phyloP scores from a whole-genome alignment of 2,797 vertebrate species.

The Alfaro cultratus region DNA sequence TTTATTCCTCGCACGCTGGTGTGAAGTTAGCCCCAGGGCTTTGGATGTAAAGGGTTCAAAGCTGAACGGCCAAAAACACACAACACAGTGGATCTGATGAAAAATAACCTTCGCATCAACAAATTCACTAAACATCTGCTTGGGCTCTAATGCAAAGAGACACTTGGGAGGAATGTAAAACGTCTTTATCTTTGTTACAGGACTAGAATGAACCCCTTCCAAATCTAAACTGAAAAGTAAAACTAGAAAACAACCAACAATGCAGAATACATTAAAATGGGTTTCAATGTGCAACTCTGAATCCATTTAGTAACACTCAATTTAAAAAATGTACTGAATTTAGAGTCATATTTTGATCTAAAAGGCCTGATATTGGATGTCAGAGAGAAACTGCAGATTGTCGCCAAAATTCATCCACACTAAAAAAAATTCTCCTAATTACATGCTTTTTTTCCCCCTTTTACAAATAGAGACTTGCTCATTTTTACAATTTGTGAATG shows the following conservation, averaged over 20 bases:
- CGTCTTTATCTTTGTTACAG: too few relatives aligned
- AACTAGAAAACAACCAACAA: not conserved
- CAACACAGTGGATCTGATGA: slow-evolving; percentile 20
- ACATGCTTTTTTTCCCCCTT: not conserved
- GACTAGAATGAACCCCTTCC: not conserved
- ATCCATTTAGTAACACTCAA: not conserved
- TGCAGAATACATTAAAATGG: not conserved
- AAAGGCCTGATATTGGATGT: not conserved
- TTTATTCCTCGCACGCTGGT: slow-evolving; percentile 52
- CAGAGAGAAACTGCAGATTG: not conserved
- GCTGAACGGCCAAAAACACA: slow-evolving; percentile 22
- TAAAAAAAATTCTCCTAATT: not conserved
- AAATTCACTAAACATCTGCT: slow-evolving; percentile 41
- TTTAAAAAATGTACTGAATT: not conserved
- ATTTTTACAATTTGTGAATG: not conserved
- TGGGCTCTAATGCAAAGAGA: not conserved
- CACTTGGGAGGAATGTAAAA: not conserved
- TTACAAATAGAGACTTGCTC: not conserved
- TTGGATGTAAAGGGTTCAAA: slow-evolving; percentile 56
- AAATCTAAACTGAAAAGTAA: not conserved
- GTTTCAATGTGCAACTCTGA: not conserved
- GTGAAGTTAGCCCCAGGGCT: slow-evolving; percentile 59
- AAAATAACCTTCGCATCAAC: slow-evolving; percentile 8
- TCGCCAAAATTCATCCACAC: not conserved
- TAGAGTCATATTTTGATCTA: not conserved